Evolutionary conservation across 2,888 invertebrate genomes (phyloP).

Genomic region (Cataglyphis altisquamis): DNA sequence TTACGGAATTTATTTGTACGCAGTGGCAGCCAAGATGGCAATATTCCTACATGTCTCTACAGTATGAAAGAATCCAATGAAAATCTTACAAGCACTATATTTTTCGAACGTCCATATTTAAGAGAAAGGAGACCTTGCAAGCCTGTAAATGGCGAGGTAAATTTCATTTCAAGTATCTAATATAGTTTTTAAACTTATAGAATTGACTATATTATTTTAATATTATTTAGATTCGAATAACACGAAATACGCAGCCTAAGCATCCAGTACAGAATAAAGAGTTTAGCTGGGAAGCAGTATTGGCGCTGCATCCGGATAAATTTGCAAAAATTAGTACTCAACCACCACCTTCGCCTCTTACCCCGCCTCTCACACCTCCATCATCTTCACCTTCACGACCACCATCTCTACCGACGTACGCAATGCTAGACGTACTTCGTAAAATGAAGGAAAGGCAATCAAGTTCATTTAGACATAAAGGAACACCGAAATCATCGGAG

Average conservation of each 20-base stretch:
- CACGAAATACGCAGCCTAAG: constrained; percentile 81
- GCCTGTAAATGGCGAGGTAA: constrained; percentile 84
- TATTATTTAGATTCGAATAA: constrained; percentile 80
- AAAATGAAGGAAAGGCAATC: constrained; percentile 88
- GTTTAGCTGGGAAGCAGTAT: constrained; percentile 86
- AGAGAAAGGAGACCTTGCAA: constrained; percentile 83
- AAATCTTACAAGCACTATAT: constrained; percentile 77
- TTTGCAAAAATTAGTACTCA: constrained; percentile 83
- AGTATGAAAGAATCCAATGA: constrained; percentile 82
- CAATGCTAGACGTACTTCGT: constrained; percentile 90
- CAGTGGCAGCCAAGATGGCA: constrained; percentile 77
- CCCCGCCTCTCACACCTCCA: constrained; percentile 80
- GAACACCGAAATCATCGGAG: constrained; percentile 78
- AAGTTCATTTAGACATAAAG: constrained; percentile 77
- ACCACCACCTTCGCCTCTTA: constrained; percentile 75
- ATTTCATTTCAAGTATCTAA: constrained; percentile 15
- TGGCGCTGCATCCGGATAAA: constrained; percentile 86
- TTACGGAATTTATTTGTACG: constrained; percentile 86
- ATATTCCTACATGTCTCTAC: constrained; percentile 72
- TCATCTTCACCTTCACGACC: constrained; percentile 79
- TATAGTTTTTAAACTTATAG: background rate
- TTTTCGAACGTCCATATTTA: constrained; percentile 80
- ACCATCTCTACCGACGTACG: constrained; percentile 88
- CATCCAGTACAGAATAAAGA: constrained; percentile 77
- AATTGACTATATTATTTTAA: constrained; percentile 33